phyloP scores from a whole-genome alignment of 2,888 invertebrate species.

The Drosophila tanythrix region DNA sequence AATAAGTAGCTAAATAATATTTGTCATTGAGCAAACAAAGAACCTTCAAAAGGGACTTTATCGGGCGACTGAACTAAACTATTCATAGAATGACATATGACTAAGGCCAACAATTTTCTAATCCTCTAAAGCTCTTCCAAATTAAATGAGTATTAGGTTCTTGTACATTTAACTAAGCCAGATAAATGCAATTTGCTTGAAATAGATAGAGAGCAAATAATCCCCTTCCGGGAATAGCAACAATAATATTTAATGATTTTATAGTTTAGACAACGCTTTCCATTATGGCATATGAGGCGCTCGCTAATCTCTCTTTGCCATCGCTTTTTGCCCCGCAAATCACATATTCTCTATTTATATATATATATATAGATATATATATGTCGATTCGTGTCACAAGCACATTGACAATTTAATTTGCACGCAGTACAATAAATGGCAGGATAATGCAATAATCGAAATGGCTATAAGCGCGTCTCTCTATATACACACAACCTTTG shows the following conservation, averaged over 20 bases:
- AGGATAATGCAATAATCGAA: constrained; percentile 75
- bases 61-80: constrained; percentile 12
- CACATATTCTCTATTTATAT: constrained; percentile 27
- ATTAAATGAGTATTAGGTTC: constrained; percentile 28
- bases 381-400: constrained; percentile 47
- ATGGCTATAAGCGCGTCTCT: constrained; percentile 41
- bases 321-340: constrained; percentile 18
- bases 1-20: background rate
- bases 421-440: constrained; percentile 65
- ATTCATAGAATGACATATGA: constrained; percentile 31
- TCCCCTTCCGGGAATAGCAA: background rate
- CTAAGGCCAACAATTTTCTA: constrained; percentile 26
- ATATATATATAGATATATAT: background rate
- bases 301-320: constrained; percentile 14
- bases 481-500: constrained; percentile 24
- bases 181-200: constrained; percentile 12
- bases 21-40: constrained; percentile 19
- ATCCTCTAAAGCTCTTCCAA: constrained; percentile 34
- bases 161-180: constrained; percentile 23
- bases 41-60: constrained; percentile 5
- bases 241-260: constrained; percentile 12
- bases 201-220: constrained; percentile 5
- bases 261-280: constrained; percentile 1
- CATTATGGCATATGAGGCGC: constrained; percentile 40
- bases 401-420: constrained; percentile 79